Evolutionary conservation across 2,888 invertebrate genomes (phyloP).

Genomic region (Gryllus longicercus): DNA sequence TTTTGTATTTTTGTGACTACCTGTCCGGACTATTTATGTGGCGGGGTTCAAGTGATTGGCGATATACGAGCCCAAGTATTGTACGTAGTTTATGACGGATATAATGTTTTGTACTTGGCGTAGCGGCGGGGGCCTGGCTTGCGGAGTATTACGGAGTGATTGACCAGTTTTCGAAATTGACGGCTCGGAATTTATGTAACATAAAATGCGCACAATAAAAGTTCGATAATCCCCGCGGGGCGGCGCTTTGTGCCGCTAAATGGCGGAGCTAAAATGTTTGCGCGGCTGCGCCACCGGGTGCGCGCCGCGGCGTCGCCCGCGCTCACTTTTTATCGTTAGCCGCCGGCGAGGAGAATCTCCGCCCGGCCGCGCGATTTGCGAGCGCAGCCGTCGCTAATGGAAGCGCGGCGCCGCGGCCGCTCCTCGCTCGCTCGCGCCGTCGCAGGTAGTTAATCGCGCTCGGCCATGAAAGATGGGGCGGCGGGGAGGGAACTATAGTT

Average conservation of each 20-base stretch:
- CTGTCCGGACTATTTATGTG: slow-evolving; percentile 9
- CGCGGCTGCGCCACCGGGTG: neutral
- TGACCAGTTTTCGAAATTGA: slow-evolving; percentile 8
- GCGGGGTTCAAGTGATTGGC: neutral
- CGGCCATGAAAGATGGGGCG: no score
- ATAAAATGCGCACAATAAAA: slow-evolving; percentile 5
- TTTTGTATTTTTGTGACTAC: slow-evolving; percentile 17
- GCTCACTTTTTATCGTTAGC: neutral
- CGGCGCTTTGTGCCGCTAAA: neutral
- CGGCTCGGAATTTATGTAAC: slow-evolving; percentile 7
- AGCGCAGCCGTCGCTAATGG: no score
- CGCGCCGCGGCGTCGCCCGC: neutral
- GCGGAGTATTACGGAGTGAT: slow-evolving; percentile 17
- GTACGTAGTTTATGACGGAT: slow-evolving; percentile 1
- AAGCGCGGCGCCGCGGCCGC: no score
- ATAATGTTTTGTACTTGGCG: slow-evolving; percentile 8
- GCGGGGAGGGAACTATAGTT: no score
- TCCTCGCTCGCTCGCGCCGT: no score
- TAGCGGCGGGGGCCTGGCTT: neutral
- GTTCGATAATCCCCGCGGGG: neutral
- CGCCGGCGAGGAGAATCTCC: neutral
- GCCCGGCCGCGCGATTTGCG: no score
- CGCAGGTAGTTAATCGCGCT: no score
- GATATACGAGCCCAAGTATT: neutral
- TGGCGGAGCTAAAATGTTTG: neutral